Conservation (phyloP, 2,888 invertebrate species). For the Melanchra persicariae region DNA sequence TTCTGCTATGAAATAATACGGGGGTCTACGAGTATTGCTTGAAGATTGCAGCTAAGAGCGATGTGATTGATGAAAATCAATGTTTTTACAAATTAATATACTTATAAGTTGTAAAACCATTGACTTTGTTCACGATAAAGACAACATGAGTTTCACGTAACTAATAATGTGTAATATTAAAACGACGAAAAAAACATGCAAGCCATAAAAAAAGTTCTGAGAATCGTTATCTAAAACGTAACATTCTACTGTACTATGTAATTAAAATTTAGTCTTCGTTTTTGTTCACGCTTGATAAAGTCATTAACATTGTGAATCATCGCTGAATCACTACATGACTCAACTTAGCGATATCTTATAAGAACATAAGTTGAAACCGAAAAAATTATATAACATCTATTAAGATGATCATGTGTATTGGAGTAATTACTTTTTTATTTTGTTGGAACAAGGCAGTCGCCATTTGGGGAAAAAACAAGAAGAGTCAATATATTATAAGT, state of each 20-base stretch:
- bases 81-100: too few species aligned
- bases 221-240: conserved; percentile 12
- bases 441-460: too few species aligned
- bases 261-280: conserved; percentile 10
- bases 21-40: background rate
- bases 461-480: too few species aligned
- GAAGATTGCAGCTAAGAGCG: too few species aligned
- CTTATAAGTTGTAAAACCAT: background rate
- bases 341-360: background rate
- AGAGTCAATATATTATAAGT: too few species aligned
- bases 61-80: too few species aligned
- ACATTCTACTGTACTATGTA: background rate
- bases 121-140: background rate
- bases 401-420: too few species aligned
- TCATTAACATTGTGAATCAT: conserved; percentile 35
- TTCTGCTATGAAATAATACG: too few species aligned
- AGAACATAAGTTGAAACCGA: background rate
- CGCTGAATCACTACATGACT: conserved; percentile 17
- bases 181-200: background rate
- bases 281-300: conserved; percentile 6
- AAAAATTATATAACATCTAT: too few species aligned
- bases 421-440: too few species aligned
- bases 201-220: conserved; percentile 9
- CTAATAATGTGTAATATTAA: background rate
- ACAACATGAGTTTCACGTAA: background rate